phyloP scores from a whole-genome alignment of 2,888 invertebrate species.

The Polietes domitor region DNA sequence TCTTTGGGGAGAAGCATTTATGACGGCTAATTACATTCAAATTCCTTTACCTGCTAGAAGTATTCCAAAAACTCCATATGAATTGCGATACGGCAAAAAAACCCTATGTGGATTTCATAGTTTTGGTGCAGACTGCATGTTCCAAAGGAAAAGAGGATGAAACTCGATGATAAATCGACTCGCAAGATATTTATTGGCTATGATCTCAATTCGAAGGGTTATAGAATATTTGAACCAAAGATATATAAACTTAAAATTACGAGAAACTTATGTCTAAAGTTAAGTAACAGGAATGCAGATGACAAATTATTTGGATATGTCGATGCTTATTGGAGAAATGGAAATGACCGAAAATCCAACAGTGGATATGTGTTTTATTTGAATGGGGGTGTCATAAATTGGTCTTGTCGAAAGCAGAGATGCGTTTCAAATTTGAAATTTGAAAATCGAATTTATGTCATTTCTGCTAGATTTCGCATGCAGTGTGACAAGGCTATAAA shows the following conservation, averaged over 20 bases:
- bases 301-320: too few species aligned
- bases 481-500: too few species aligned
- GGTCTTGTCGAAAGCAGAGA: too few species aligned
- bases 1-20: constrained; percentile 28
- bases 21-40: constrained; percentile 1
- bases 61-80: constrained; percentile 2
- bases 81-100: neutral
- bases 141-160: constrained; percentile 36
- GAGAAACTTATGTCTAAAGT: too few species aligned
- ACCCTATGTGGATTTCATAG: constrained; percentile 1
- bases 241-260: constrained; percentile 23
- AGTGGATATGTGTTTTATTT: too few species aligned
- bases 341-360: too few species aligned
- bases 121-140: constrained; percentile 1
- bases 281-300: too few species aligned
- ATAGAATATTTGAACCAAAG: constrained; percentile 25
- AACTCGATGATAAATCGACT: constrained; percentile 1
- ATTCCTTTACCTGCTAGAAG: constrained; percentile 23
- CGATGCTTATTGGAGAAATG: too few species aligned
- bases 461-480: too few species aligned
- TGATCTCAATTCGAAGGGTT: constrained; percentile 33
- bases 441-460: too few species aligned
- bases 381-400: too few species aligned
- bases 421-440: too few species aligned
- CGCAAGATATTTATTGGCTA: constrained; percentile 34